These are phyloP conservation scores for Homarus americanus DNA, from an alignment of 1,140 invertebrate species.

Conservation along the genomic window DNA sequence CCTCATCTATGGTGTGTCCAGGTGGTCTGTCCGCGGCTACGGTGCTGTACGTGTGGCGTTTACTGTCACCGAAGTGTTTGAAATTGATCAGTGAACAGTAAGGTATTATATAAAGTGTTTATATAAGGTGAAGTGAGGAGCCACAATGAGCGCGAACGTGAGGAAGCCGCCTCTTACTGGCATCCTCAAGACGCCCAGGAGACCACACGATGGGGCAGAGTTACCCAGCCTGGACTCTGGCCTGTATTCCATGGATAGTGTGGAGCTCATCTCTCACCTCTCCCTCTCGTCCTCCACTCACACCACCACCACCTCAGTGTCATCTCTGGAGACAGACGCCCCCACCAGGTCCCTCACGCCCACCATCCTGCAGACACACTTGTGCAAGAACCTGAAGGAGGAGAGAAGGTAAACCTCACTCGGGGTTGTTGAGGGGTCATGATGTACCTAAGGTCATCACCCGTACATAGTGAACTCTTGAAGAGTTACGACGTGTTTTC, in stretches of 20 bases:
- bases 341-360: constrained; percentile 16
- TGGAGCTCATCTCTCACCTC: constrained; percentile 4
- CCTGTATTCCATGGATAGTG: constrained; percentile 13
- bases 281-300: not conserved
- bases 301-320: not conserved
- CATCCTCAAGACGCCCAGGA: not conserved
- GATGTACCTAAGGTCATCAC: no score
- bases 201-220: not conserved
- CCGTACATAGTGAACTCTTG: no score
- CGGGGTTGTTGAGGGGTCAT: no score
- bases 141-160: not conserved
- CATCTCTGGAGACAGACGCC: not conserved
- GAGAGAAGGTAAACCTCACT: not conserved
- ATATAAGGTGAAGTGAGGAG: not conserved
- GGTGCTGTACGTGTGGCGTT: no score
- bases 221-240: constrained; percentile 36
- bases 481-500: no score
- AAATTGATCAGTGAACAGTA: no score
- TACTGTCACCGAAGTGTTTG: no score
- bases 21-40: not conserved
- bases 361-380: constrained; percentile 5
- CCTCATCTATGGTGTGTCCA: not conserved
- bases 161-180: not conserved
- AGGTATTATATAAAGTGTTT: no score
- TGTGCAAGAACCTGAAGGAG: constrained; percentile 11